Conservation (phyloP, 2,888 invertebrate species). For the Amblyjoppa proteus region DNA sequence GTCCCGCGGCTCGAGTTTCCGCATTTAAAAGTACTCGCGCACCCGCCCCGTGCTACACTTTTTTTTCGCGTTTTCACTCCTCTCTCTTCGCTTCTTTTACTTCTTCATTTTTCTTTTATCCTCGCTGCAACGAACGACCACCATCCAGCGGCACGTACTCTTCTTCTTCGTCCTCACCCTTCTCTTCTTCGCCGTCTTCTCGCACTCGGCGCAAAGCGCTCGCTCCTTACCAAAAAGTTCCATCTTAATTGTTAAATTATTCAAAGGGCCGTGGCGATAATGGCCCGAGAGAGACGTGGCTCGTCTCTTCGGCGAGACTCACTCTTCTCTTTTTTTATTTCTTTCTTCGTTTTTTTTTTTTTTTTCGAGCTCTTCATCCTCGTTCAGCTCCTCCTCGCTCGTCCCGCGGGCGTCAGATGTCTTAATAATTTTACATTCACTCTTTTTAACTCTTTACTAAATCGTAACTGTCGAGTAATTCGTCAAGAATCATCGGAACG, state of each 20-base stretch:
- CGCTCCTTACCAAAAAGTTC: conserved; percentile 71
- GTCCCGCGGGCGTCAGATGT: conserved; percentile 42
- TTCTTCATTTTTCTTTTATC: conserved; percentile 4
- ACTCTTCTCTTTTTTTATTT: conserved; percentile 19
- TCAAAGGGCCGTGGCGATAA: conserved; percentile 77
- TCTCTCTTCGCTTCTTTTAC: conserved; percentile 36
- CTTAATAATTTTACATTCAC: conserved; percentile 56
- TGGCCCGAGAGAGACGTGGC: conserved; percentile 62
- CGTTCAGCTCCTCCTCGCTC: conserved; percentile 8
- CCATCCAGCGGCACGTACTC: conserved; percentile 61
- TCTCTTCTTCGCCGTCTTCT: conserved; percentile 23
- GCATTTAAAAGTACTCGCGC: conserved; percentile 68
- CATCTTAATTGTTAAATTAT: conserved; percentile 80
- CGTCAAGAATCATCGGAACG: too few relatives aligned
- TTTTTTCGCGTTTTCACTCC: conserved; percentile 62
- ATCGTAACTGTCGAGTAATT: not conserved
- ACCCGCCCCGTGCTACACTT: conserved; percentile 54
- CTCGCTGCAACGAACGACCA: conserved; percentile 45
- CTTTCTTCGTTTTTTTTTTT: conserved; percentile 3
- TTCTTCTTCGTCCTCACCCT: conserved; percentile 61
- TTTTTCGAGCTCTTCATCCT: conserved; percentile 35
- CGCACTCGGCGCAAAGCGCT: conserved; percentile 52
- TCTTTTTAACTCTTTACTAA: not conserved
- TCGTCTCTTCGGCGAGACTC: conserved; percentile 53
- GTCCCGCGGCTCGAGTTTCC: conserved; percentile 54